Base-by-base conservation (phyloP, 2,888 invertebrate genomes). In the Heliconius charithonia region DNA sequence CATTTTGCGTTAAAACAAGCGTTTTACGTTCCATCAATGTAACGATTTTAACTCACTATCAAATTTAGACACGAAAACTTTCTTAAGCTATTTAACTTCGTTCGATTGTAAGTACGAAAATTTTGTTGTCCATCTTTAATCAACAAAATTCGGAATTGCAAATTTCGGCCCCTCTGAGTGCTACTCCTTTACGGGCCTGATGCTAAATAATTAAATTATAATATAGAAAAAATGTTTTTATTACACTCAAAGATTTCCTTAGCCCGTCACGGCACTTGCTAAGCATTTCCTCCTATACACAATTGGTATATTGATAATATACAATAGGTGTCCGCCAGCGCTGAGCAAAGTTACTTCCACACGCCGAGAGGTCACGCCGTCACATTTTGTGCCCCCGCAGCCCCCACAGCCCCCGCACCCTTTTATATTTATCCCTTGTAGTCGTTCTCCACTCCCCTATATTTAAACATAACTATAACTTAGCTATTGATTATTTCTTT, bases 371-470 rank as follows among this genome's bases (percentile, higher is more conserved):
- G 41, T 45, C 41, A 13, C 41, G 41, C 41, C 32, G 29, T 29
- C 29, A 41, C 37, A 37, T 9, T 37, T 1, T 37, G 2, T 6
- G 27, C 19, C 65, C 29, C 16, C 65, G 65, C 29, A 16, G 29
- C 29, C 63, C 27, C 16, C 22, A 29, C 29, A 13, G 16, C 63
- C 22, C 59, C 59, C 51, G 51, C 51, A 51, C 51, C 51, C 51
- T 51, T 51, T 51, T 66, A 32, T 66, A 32, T 32, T 37, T 32
- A 22, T n/a, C 67, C 67, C 67, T 37, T 67, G 37, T 37, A 66
- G 37, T 67, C 37, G 4, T n/a, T 59, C 59, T 59, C n/a, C n/a
- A n/a, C n/a, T 67, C 37, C 67, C 66, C 37, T 37, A 32, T n/a
- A 66, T 66, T 9, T 66, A 32, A 32, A 66, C 22, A 67, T n/a